These are phyloP conservation scores for Oegoconia quadripuncta DNA, from an alignment of 2,888 invertebrate genomes.

Conservation along the genomic window DNA sequence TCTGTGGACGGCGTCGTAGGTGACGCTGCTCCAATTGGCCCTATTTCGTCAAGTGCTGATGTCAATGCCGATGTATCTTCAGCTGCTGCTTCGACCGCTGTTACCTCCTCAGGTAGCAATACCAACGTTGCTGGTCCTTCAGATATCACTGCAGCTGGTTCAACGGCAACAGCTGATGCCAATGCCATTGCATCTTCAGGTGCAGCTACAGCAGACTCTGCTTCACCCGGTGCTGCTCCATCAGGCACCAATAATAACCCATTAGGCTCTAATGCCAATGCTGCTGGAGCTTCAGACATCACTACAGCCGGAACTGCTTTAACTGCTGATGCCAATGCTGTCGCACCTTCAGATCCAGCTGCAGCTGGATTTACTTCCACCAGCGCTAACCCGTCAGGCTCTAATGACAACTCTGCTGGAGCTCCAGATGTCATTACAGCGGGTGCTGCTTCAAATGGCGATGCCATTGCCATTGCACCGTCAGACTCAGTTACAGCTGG, in stretches of 20 bases:
- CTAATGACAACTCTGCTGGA: slow-evolving; percentile 25
- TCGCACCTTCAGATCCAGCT: neutral
- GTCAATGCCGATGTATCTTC: neutral
- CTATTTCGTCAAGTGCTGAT: too few species aligned
- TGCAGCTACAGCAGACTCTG: neutral
- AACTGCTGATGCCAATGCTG: neutral
- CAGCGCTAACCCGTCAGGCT: neutral
- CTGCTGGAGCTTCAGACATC: neutral
- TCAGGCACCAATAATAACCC: neutral
- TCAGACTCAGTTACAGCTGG: neutral
- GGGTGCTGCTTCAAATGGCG: neutral
- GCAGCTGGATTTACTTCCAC: slow-evolving; percentile 1
- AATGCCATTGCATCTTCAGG: neutral
- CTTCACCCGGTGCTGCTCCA: neutral
- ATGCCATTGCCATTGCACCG: slow-evolving; percentile 1
- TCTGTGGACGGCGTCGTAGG: neutral
- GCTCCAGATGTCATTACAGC: slow-evolving; percentile 6
- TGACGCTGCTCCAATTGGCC: neutral
- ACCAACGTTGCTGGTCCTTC: neutral
- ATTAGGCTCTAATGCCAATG: neutral
- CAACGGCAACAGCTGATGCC: slow-evolving; percentile 1
- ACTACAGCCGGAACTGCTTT: neutral
- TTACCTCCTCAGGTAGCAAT: neutral
- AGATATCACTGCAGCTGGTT: neutral
- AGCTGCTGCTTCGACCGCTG: neutral